Conservation (phyloP, 2,888 invertebrate genomes). For the Rapana venosa region DNA sequence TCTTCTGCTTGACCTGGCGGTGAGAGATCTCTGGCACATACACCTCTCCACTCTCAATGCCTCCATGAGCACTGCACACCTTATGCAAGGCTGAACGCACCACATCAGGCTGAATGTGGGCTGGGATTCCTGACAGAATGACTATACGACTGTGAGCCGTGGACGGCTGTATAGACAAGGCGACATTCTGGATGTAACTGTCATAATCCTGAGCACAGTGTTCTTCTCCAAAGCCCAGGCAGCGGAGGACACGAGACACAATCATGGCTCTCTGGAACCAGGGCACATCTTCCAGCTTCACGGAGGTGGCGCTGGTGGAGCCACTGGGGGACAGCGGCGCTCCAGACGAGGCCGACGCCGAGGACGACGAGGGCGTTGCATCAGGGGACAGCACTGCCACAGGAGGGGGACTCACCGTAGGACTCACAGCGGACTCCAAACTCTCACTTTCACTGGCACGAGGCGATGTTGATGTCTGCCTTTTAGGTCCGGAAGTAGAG, state of each 20-base stretch:
- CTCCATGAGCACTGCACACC: slow-evolving; percentile 71
- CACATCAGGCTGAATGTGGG: slow-evolving; percentile 59
- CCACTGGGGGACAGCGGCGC: slow-evolving; percentile 35
- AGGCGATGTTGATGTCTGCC: slow-evolving; percentile 53
- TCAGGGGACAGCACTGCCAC: slow-evolving; percentile 48
- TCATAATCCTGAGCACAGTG: slow-evolving; percentile 68
- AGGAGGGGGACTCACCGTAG: slow-evolving; percentile 40
- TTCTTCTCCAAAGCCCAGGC: slow-evolving; percentile 69
- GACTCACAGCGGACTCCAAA: slow-evolving; percentile 47
- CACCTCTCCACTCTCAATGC: slow-evolving; percentile 72
- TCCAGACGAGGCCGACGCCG: slow-evolving; percentile 27
- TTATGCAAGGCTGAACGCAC: slow-evolving; percentile 67
- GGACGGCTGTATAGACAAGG: slow-evolving; percentile 61
- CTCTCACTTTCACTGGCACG: slow-evolving; percentile 46
- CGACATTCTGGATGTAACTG: slow-evolving; percentile 71
- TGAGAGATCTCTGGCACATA: slow-evolving; percentile 65
- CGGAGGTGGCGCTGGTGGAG: slow-evolving; percentile 41
- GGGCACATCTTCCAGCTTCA: slow-evolving; percentile 70
- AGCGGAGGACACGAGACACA: slow-evolving; percentile 74
- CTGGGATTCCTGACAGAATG: slow-evolving; percentile 73
- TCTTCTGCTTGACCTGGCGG: slow-evolving; percentile 40
- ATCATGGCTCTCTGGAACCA: slow-evolving; percentile 76
- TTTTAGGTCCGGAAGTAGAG: background rate
- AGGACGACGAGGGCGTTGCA: slow-evolving; percentile 42
- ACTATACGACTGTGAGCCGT: slow-evolving; percentile 72